These are phyloP conservation scores for Catharus fuscescens DNA, from an alignment of 2,113 vertebrate species.

Conservation along the genomic window DNA sequence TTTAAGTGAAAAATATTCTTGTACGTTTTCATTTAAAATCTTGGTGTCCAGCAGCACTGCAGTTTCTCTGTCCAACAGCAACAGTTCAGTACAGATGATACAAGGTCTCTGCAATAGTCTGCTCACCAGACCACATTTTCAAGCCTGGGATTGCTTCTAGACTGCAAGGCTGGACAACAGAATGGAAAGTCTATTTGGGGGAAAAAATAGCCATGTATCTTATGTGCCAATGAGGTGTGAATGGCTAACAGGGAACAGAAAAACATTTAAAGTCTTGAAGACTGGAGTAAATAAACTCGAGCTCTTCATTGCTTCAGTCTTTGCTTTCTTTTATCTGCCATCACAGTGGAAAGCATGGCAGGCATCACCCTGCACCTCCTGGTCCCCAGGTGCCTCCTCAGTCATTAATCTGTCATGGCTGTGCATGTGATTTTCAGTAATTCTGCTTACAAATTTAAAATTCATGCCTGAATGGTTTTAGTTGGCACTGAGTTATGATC, in stretches of 20 bases:
- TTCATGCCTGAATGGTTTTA: not conserved
- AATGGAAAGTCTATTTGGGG: conserved; percentile 8
- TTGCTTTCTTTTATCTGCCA: not conserved
- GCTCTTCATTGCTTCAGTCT: not conserved
- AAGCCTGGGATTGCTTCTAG: not conserved
- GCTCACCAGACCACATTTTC: conserved; percentile 11
- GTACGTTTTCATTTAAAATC: not conserved
- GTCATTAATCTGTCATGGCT: fast-evolving
- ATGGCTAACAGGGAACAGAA: not conserved
- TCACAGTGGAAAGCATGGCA: not conserved
- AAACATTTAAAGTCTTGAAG: not conserved
- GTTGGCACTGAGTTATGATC: not conserved
- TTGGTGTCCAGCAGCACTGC: not conserved
- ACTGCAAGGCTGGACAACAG: not conserved
- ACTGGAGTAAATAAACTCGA: not conserved
- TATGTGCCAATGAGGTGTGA: not conserved
- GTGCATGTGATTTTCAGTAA: not conserved
- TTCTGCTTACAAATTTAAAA: not conserved
- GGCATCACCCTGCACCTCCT: fast-evolving
- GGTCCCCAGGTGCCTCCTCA: not conserved
- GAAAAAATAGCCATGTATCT: not conserved
- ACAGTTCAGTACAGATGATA: not conserved
- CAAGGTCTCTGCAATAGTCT: not conserved
- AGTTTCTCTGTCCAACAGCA: not conserved
- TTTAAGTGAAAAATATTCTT: not conserved